Conservation (phyloP, 2,888 invertebrate species). For the Azorinus chamasolen region DNA sequence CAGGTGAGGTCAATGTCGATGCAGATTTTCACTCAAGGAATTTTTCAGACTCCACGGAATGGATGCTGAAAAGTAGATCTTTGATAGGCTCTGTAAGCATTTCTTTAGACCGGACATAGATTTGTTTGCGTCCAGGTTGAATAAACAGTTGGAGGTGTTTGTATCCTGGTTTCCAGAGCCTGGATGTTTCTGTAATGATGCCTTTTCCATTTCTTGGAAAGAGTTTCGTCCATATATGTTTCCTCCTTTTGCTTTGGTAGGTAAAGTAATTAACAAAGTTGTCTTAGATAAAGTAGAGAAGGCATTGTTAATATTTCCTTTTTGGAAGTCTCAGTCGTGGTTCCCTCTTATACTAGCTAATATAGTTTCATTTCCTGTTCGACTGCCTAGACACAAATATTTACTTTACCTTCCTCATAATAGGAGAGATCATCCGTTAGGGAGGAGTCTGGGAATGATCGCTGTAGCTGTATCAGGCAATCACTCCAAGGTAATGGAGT, state of each 20-base stretch:
- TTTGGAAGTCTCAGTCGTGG: no score
- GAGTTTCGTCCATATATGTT: conserved; percentile 43
- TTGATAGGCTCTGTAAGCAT: conserved; percentile 17
- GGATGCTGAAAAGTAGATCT: conserved; percentile 50
- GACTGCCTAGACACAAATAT: conserved; percentile 40
- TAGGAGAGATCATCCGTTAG: conserved; percentile 13
- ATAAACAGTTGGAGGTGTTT: no score
- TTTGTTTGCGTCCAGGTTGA: no score
- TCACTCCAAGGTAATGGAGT: conserved; percentile 24
- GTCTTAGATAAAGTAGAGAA: conserved; percentile 38
- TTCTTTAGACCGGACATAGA: conserved; percentile 46
- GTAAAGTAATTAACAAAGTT: conserved; percentile 50
- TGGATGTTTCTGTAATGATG: no score
- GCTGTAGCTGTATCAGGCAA: conserved; percentile 41
- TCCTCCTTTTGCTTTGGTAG: conserved; percentile 53
- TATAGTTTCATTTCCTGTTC: conserved; percentile 41
- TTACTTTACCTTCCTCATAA: conserved; percentile 25
- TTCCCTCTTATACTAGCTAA: conserved; percentile 45
- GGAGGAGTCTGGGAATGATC: conserved; percentile 13
- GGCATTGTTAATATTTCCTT: no score
- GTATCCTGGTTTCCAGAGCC: no score
- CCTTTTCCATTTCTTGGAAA: no score
- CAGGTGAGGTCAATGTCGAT: conserved; percentile 26
- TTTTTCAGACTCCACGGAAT: conserved; percentile 51
- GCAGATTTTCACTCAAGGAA: conserved; percentile 51